Evolutionary conservation across 2,797 vertebrate genomes (phyloP).

Genomic region (Ctenopoma kingsleyae): DNA sequence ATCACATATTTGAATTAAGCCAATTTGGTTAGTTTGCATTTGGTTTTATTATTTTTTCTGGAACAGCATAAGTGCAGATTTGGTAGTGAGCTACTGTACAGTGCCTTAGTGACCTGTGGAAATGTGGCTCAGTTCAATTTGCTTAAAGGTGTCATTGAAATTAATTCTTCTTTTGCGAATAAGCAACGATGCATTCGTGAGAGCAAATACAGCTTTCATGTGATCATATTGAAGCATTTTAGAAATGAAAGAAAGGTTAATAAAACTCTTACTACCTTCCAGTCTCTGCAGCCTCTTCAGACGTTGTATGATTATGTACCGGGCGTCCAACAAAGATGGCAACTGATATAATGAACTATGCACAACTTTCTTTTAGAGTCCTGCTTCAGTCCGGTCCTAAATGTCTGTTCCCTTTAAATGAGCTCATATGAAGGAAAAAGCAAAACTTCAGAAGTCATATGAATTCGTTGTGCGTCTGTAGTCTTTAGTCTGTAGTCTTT

Average conservation of each 20-base stretch:
- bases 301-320: neutral
- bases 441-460: constrained; percentile 66
- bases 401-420: constrained; percentile 36
- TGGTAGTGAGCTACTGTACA: too few relatives aligned
- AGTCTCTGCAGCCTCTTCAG: neutral
- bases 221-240: neutral
- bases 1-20: neutral
- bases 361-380: constrained; percentile 33
- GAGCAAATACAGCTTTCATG: neutral
- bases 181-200: neutral
- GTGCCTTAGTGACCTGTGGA: neutral
- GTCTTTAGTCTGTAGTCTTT: constrained; percentile 70
- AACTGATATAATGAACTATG: constrained; percentile 21
- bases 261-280: constrained; percentile 45
- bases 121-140: neutral
- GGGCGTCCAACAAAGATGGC: constrained; percentile 26
- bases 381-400: constrained; percentile 37
- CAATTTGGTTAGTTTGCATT: too few relatives aligned
- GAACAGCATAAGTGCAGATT: neutral
- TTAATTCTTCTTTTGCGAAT: neutral
- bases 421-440: constrained; percentile 50
- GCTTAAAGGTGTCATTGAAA: neutral
- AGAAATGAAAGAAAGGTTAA: neutral
- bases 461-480: constrained; percentile 69
- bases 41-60: too few relatives aligned